Conservation (phyloP, 2,888 invertebrate species). For the Macroteleia sp. region DNA sequence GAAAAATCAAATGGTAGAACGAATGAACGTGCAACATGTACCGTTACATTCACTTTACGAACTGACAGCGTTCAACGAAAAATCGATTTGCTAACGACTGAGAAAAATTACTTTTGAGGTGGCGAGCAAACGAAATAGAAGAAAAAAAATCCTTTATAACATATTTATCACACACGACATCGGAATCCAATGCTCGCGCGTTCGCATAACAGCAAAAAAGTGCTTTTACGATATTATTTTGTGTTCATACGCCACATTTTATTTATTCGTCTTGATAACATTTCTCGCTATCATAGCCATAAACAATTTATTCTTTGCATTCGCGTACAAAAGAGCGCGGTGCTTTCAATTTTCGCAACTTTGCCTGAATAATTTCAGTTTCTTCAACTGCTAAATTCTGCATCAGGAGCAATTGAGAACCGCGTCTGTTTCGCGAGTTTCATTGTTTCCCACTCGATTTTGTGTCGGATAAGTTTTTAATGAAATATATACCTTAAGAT, state of each 20-base stretch:
- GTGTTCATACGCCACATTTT: constrained; percentile 30
- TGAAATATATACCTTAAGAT: constrained; percentile 6
- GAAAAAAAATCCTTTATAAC: constrained; percentile 32
- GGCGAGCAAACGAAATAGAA: constrained; percentile 16
- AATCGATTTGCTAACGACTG: constrained; percentile 28
- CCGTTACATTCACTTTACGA: constrained; percentile 1
- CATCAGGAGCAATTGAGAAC: constrained; percentile 8
- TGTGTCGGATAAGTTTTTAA: constrained; percentile 13
- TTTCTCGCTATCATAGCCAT: constrained; percentile 27
- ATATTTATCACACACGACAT: constrained; percentile 44
- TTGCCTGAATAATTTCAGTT: constrained; percentile 22
- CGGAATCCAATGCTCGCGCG: constrained; percentile 23
- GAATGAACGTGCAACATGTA: too few species aligned
- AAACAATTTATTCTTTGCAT: constrained; percentile 34
- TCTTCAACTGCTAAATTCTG: constrained; percentile 10
- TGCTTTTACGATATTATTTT: constrained; percentile 46
- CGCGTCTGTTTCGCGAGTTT: constrained; percentile 3
- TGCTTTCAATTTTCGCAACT: constrained; percentile 40
- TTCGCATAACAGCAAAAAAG: constrained; percentile 14
- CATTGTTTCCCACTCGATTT: background rate
- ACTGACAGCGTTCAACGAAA: constrained; percentile 4
- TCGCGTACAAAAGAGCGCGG: constrained; percentile 21
- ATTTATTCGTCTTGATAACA: constrained; percentile 41
- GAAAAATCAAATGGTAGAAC: too few species aligned
- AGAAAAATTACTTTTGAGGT: constrained; percentile 44